Conservation (phyloP, 2,797 vertebrate species). For the Hydrolagus colliei region DNA sequence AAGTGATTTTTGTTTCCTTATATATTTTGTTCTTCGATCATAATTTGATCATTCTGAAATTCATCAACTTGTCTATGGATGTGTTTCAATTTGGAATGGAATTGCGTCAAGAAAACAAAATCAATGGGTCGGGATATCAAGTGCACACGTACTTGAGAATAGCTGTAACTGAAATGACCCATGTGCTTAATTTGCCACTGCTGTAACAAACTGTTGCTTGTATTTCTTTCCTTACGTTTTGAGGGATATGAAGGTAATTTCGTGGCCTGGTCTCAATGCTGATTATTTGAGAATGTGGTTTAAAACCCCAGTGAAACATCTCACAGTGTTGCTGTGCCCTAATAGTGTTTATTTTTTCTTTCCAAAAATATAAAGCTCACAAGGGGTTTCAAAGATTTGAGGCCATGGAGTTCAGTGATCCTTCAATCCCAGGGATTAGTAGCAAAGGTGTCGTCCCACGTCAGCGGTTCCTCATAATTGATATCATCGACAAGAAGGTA, state of each 20-base stretch:
- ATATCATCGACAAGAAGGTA: constrained; percentile 86
- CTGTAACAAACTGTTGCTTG: background rate
- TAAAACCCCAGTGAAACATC: background rate
- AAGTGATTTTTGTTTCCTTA: too few relatives aligned
- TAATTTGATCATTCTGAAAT: too few relatives aligned
- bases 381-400: constrained; percentile 93
- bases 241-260: background rate
- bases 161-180: too few relatives aligned
- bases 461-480: constrained; percentile 81
- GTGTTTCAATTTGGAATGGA: too few relatives aligned
- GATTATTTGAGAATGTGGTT: background rate
- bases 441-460: constrained; percentile 66
- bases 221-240: background rate
- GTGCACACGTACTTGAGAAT: too few relatives aligned
- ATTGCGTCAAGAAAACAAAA: too few relatives aligned
- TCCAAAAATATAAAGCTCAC: constrained; percentile 58
- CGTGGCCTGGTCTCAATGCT: background rate
- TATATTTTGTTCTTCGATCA: too few relatives aligned
- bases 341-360: background rate
- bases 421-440: constrained; percentile 48
- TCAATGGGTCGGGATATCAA: too few relatives aligned
- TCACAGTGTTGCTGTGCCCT: background rate
- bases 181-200: background rate
- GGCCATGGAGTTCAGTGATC: constrained; percentile 73
- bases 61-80: too few relatives aligned